These are phyloP conservation scores for Oncopeltus fasciatus DNA, from an alignment of 1,140 invertebrate genomes.

Conservation along the genomic window DNA sequence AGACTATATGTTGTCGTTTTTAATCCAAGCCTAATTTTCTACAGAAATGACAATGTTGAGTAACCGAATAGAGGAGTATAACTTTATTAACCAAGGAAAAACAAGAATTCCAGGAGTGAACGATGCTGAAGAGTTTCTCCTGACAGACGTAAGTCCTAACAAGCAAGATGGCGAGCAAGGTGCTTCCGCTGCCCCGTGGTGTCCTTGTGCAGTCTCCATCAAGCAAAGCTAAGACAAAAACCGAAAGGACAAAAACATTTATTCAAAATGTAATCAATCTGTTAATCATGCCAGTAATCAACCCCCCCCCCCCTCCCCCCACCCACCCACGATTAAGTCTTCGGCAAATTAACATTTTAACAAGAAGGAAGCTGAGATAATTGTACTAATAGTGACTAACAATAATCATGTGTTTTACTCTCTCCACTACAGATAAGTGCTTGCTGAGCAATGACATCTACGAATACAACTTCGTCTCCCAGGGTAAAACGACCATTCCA, in stretches of 20 bases:
- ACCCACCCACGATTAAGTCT: no score
- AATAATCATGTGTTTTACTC: neutral
- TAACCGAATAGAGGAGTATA: conserved; percentile 76
- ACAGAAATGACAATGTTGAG: conserved; percentile 54
- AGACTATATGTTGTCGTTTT: neutral
- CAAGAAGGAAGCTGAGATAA: no score
- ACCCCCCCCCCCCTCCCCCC: no score
- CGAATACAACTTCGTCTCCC: conserved; percentile 58
- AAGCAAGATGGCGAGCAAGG: neutral
- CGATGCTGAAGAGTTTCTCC: conserved; percentile 83
- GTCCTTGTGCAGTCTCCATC: neutral
- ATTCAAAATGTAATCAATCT: no score
- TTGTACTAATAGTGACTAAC: no score
- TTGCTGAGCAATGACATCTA: conserved; percentile 44
- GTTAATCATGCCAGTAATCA: no score
- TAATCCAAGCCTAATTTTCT: conserved; percentile 7
- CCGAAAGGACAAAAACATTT: no score
- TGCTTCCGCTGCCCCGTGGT: neutral
- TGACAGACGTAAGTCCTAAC: conserved; percentile 77
- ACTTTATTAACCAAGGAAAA: conserved; percentile 94
- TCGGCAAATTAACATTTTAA: no score
- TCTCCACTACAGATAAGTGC: conserved; percentile 32
- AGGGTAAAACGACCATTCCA: conserved; percentile 61
- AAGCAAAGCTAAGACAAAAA: no score
- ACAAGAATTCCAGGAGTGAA: conserved; percentile 89